phyloP scores from a whole-genome alignment of 2,797 vertebrate genomes.

The Lophura swinhoii region DNA sequence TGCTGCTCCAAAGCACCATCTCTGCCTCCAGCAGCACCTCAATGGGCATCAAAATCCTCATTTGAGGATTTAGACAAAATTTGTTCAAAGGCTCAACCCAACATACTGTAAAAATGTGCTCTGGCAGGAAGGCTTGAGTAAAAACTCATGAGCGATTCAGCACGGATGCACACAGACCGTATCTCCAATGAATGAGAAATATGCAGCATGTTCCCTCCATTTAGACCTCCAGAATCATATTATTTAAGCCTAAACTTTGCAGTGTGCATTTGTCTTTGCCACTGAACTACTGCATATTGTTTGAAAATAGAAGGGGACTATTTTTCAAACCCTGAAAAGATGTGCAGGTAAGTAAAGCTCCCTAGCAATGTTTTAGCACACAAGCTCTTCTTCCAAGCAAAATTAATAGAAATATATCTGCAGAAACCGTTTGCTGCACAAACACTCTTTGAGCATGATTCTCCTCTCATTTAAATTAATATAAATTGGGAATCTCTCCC shows the following conservation, averaged over 20 bases:
- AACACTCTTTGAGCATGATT: not conserved
- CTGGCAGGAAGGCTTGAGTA: not conserved
- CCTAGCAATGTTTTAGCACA: conserved; percentile 32
- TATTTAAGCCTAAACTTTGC: conserved; percentile 48
- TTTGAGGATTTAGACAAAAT: not conserved
- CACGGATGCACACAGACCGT: not conserved
- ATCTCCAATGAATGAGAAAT: conserved; percentile 31
- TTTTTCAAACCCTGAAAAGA: conserved; percentile 58
- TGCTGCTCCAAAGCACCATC: not conserved
- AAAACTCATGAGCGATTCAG: not conserved
- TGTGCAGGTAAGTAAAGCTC: conserved; percentile 37
- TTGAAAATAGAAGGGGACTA: conserved; percentile 49
- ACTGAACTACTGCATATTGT: conserved; percentile 62
- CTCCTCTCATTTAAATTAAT: not conserved
- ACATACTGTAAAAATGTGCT: not conserved
- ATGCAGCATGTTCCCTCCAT: not conserved
- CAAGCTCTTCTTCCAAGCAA: not conserved
- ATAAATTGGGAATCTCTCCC: not conserved
- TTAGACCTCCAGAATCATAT: not conserved
- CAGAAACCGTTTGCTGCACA: conserved; percentile 12
- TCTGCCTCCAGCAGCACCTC: not conserved
- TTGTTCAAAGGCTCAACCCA: not conserved
- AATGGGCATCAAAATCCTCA: not conserved
- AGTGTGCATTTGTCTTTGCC: conserved; percentile 50
- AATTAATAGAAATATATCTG: conserved; percentile 47